phyloP scores from a whole-genome alignment of 2,113 vertebrate species.

The Cyrtonyx montezumae region DNA sequence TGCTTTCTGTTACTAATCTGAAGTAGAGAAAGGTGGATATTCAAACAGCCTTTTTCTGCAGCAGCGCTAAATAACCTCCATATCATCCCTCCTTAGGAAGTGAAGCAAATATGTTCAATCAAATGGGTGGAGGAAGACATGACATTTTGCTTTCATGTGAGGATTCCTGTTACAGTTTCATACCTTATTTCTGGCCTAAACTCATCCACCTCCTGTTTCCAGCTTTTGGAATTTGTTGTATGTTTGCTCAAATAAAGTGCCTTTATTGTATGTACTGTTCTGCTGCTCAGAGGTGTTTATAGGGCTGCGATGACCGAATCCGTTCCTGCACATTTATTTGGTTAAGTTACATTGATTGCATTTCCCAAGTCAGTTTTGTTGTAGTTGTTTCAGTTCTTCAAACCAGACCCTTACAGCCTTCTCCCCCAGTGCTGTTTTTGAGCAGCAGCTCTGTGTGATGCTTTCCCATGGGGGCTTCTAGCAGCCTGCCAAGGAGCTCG shows the following conservation, averaged over 20 bases:
- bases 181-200: background rate
- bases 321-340: background rate
- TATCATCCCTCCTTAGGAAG: background rate
- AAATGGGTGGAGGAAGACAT: rapidly evolving
- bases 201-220: background rate
- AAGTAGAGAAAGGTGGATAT: background rate
- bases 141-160: background rate
- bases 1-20: background rate
- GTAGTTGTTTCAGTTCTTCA: background rate
- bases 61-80: background rate
- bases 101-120: background rate
- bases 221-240: background rate
- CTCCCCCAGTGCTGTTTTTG: background rate
- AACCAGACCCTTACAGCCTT: rapidly evolving
- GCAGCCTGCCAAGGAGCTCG: background rate
- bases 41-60: background rate
- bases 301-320: background rate
- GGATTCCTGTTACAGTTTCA: background rate
- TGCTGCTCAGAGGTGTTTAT: background rate
- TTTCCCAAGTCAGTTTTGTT: background rate
- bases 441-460: background rate
- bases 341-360: background rate
- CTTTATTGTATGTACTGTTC: background rate
- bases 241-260: background rate
- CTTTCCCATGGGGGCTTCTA: background rate